A percentile compares a stretch with the other conserved stretches of the same genome.
Conservation (phyloP, 2,113 vertebrate genomes). For the Bos indicus region DNA sequence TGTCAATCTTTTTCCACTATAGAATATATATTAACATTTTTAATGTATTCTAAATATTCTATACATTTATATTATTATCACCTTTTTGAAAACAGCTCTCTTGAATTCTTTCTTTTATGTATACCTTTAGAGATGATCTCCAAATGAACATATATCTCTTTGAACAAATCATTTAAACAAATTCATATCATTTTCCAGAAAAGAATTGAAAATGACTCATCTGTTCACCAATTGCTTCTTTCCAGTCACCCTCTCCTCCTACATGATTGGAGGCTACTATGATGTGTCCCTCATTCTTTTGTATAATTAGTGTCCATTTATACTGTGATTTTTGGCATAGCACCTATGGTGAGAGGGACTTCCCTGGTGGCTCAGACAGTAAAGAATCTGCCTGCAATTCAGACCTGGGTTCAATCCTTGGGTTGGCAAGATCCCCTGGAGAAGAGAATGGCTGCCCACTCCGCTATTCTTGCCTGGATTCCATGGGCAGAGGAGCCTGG, state of each 20-base stretch:
- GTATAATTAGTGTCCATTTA: neutral
- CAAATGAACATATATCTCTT: neutral
- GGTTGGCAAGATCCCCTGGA: neutral
- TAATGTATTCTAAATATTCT: neutral
- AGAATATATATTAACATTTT: neutral
- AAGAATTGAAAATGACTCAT: neutral
- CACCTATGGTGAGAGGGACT: neutral
- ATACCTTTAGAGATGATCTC: neutral
- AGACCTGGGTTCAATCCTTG: neutral
- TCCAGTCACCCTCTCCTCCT: neutral
- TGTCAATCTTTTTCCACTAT: neutral
- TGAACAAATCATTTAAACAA: neutral
- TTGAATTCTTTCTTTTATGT: neutral
- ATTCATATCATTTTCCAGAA: neutral
- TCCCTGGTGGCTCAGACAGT: neutral
- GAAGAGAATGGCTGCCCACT: neutral
- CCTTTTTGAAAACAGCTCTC: neutral
- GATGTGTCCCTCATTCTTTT: neutral
- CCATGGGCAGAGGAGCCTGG: neutral
- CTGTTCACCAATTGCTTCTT: neutral
- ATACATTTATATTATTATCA: neutral
- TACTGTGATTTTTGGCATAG: neutral
- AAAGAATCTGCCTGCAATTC: neutral
- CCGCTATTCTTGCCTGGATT: neutral
- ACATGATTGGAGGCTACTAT: neutral